A percentile compares a stretch with the other conserved stretches of the same genome.
phyloP scores from a whole-genome alignment of 2,888 invertebrate species.

The Chloromyia formosa region DNA sequence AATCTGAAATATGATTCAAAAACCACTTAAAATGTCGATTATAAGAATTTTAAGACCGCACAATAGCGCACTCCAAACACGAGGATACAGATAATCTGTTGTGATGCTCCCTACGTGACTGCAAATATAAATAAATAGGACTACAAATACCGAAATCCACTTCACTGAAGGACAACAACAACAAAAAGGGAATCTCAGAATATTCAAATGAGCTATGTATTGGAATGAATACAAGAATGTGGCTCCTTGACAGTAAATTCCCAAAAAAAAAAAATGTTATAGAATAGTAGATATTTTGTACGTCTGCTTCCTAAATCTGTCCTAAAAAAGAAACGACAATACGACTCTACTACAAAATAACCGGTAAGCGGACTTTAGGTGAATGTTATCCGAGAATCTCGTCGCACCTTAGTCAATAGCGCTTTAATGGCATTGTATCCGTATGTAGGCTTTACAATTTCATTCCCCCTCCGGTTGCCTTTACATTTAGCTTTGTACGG shows the following conservation, averaged over 20 bases:
- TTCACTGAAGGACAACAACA: too few species aligned
- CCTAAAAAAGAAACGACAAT: background rate
- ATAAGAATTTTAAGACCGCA: background rate
- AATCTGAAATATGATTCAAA: too few species aligned
- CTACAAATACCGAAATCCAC: background rate
- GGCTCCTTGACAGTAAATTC: background rate
- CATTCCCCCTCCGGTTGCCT: background rate
- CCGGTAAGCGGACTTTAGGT: background rate
- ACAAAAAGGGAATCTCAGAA: background rate
- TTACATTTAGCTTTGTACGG: background rate
- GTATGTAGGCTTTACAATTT: conserved; percentile 4
- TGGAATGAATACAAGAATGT: background rate
- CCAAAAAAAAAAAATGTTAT: background rate
- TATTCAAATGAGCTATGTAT: conserved; percentile 1
- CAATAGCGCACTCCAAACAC: background rate
- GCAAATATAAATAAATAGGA: conserved; percentile 22
- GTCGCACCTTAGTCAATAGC: conserved; percentile 20
- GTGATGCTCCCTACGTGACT: conserved; percentile 29
- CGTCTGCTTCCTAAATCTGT: background rate
- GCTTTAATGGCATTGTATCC: conserved; percentile 36
- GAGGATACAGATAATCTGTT: conserved; percentile 6
- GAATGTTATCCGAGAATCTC: background rate
- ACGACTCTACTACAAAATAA: background rate
- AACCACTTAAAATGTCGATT: too few species aligned
- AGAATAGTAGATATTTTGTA: too few species aligned